Conservation (phyloP, 2,797 vertebrate genomes). For the Acipenser transmontanus region DNA sequence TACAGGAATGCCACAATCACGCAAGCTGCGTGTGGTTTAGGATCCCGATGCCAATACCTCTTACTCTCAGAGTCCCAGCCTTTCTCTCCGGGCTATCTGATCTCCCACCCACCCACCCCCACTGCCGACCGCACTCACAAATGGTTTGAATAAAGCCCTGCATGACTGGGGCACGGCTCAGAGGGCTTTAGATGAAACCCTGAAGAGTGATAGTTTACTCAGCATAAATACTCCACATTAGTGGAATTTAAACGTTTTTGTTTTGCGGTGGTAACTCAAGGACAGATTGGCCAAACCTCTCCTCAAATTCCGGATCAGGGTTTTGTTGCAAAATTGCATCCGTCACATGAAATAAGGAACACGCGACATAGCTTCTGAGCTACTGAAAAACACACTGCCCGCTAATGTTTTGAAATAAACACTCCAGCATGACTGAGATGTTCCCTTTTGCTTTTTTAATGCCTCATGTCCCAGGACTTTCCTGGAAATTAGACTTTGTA, state of each 20-base stretch:
- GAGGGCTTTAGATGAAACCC: conserved; percentile 57
- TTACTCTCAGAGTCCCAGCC: conserved; percentile 63
- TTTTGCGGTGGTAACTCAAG: conserved; percentile 75
- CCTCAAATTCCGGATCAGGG: conserved; percentile 49
- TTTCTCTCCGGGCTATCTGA: conserved; percentile 66
- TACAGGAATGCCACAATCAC: conserved; percentile 56
- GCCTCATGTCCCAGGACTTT: no score
- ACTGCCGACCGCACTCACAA: conserved; percentile 63
- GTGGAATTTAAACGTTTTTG: conserved; percentile 76
- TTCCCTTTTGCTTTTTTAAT: no score
- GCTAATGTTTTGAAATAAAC: conserved; percentile 31
- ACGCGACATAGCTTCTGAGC: conserved; percentile 48
- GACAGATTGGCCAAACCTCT: conserved; percentile 49
- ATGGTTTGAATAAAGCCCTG: conserved; percentile 86
- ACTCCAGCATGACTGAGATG: no score
- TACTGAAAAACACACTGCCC: conserved; percentile 52
- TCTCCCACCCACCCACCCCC: conserved; percentile 45
- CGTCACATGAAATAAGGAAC: conserved; percentile 49
- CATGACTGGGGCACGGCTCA: conserved; percentile 69
- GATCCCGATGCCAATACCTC: conserved; percentile 62
- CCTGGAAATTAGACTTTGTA: no score
- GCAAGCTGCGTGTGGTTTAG: conserved; percentile 64
- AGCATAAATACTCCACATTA: conserved; percentile 79
- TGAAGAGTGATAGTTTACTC: conserved; percentile 76
- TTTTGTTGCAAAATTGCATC: conserved; percentile 38